These are phyloP conservation scores for Nicator chloris DNA, from an alignment of 2,113 vertebrate species.

Conservation along the genomic window DNA sequence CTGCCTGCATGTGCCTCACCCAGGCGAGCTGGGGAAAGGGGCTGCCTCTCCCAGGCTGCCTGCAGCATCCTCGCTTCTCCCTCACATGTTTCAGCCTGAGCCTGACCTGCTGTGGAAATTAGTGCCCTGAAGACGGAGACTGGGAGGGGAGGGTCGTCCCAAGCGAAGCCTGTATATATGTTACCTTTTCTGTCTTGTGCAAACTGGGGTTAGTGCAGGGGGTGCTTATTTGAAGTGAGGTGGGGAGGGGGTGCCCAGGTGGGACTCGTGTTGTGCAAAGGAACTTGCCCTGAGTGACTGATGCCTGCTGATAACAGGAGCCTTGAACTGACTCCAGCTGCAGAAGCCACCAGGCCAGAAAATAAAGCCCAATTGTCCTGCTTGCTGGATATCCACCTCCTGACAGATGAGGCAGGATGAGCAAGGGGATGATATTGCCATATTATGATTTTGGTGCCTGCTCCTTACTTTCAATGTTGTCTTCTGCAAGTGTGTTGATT, in stretches of 20 bases:
- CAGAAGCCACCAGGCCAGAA: background rate
- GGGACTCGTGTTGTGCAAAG: background rate
- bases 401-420: background rate
- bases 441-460: slow-evolving; percentile 68
- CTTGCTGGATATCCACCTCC: background rate
- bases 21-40: background rate
- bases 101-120: background rate
- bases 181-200: slow-evolving; percentile 54
- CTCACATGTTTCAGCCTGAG: background rate
- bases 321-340: background rate
- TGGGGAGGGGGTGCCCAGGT: slow-evolving; percentile 25
- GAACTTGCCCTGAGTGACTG: background rate
- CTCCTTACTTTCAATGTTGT: slow-evolving; percentile 42
- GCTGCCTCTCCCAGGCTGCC: background rate
- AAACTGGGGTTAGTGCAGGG: slow-evolving; percentile 23
- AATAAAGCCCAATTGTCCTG: background rate
- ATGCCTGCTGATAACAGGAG: background rate
- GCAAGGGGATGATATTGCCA: slow-evolving; percentile 27
- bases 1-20: background rate
- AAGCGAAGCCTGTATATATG: slow-evolving; percentile 42
- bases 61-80: background rate
- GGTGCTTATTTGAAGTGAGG: slow-evolving; percentile 19
- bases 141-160: background rate
- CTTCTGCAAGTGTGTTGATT: slow-evolving; percentile 29
- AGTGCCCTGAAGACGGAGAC: background rate